Evolutionary conservation across 2,888 invertebrate genomes (phyloP).

Genomic region (Pterostichus madidus): DNA sequence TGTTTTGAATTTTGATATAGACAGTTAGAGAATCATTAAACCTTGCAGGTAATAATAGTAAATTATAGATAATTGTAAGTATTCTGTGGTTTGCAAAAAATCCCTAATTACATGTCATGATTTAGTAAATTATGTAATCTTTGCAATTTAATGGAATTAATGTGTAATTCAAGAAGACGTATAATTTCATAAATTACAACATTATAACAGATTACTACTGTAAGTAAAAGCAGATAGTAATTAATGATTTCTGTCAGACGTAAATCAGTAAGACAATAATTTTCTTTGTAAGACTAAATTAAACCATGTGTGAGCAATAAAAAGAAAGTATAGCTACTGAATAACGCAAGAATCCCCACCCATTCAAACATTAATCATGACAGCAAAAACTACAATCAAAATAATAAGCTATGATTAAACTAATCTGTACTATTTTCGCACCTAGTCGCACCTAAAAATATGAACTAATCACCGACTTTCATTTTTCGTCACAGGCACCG

Average conservation of each 20-base stretch:
- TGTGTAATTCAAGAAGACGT: conserved; percentile 4
- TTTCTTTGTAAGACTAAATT: conserved; percentile 8
- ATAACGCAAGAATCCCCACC: background rate
- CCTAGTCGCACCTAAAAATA: background rate
- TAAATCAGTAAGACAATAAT: background rate
- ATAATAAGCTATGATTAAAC: background rate
- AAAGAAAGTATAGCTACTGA: conserved; percentile 6
- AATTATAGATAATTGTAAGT: background rate
- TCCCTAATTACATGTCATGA: background rate
- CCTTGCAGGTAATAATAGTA: too few species aligned
- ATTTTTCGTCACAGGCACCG: background rate
- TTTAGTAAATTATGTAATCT: background rate
- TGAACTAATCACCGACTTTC: background rate
- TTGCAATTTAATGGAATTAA: conserved; percentile 5
- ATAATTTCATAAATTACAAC: background rate
- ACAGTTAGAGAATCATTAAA: too few species aligned
- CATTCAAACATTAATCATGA: background rate
- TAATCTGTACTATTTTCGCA: conserved; percentile 1
- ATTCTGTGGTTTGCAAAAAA: background rate
- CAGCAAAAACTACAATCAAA: background rate
- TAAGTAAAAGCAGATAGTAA: background rate
- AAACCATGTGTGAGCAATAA: background rate
- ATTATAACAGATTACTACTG: background rate
- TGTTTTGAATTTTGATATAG: too few species aligned
- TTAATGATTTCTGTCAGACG: background rate